Percentiles rank a stretch among this genome's conserved stretches.
Conservation (phyloP, 2,113 vertebrate species). For the Verasper variegatus region DNA sequence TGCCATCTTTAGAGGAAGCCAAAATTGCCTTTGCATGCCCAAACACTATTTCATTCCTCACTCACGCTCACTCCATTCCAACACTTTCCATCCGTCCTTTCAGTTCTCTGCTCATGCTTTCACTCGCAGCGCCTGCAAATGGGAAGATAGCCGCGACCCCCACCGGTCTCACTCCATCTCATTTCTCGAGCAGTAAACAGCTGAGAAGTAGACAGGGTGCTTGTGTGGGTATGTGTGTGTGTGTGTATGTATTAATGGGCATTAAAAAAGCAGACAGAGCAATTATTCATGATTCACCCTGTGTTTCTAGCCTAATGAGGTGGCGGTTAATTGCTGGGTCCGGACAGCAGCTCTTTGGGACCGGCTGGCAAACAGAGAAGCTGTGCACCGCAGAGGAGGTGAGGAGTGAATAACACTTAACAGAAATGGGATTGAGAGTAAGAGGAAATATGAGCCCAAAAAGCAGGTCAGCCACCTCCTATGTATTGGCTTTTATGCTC, state of each 20-base stretch:
- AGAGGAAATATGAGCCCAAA: constrained; percentile 3
- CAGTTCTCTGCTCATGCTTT: constrained; percentile 34
- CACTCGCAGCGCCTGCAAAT: constrained; percentile 43
- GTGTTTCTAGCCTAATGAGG: constrained; percentile 69
- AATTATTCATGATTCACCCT: constrained; percentile 66
- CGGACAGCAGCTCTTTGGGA: constrained; percentile 46
- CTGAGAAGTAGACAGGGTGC: constrained; percentile 15
- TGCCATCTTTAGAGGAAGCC: constrained; percentile 44
- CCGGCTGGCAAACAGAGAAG: constrained; percentile 34
- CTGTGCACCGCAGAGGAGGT: constrained; percentile 21
- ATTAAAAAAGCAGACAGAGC: constrained; percentile 18
- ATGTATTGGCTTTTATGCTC: constrained; percentile 8
- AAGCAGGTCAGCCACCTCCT: constrained; percentile 8
- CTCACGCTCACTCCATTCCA: neutral
- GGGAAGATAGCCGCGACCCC: constrained; percentile 47
- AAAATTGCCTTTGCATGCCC: constrained; percentile 58
- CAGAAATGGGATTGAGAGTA: constrained; percentile 29
- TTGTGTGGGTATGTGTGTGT: constrained; percentile 3
- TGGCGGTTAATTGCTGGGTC: constrained; percentile 61
- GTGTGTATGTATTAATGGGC: constrained; percentile 5
- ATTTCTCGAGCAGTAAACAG: constrained; percentile 29
- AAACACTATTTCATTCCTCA: constrained; percentile 49
- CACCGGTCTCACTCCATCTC: constrained; percentile 9
- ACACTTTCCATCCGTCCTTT: constrained; percentile 29
- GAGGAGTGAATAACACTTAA: constrained; percentile 33